A percentile compares a stretch with the other conserved stretches of the same genome.
These are phyloP conservation scores for Hippocampus comes DNA, from an alignment of 2,113 vertebrate species.

Conservation along the genomic window DNA sequence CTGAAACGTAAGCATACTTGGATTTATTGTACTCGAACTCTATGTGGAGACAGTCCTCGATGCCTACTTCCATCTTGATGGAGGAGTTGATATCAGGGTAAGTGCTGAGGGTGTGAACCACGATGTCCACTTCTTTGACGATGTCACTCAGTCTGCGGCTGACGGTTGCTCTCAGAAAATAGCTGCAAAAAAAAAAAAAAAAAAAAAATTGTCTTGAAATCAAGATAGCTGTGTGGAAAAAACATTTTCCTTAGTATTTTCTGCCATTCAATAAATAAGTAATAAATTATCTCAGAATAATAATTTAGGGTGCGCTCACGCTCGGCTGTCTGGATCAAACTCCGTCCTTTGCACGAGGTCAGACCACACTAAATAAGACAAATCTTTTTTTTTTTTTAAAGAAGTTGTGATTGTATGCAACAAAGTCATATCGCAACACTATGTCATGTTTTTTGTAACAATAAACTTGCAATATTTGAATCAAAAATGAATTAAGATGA, in stretches of 20 bases:
- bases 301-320: no score
- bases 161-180: slow-evolving; percentile 89
- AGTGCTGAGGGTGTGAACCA: slow-evolving; percentile 90
- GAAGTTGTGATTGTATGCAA: no score
- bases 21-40: slow-evolving; percentile 98
- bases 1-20: slow-evolving; percentile 77
- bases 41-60: slow-evolving; percentile 95
- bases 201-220: not conserved
- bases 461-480: no score
- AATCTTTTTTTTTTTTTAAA: no score
- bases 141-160: slow-evolving; percentile 87
- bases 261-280: no score
- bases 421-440: no score
- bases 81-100: slow-evolving; percentile 93
- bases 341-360: no score
- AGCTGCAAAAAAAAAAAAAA: slow-evolving; percentile 65
- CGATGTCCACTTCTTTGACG: slow-evolving; percentile 90
- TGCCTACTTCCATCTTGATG: slow-evolving; percentile 97
- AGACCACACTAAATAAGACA: no score
- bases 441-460: no score
- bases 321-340: no score
- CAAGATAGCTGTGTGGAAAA: not conserved
- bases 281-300: no score
- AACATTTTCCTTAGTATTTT: not conserved
- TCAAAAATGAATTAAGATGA: no score